phyloP scores from a whole-genome alignment of 1,140 invertebrate species.

The Diabrotica undecimpunctata region DNA sequence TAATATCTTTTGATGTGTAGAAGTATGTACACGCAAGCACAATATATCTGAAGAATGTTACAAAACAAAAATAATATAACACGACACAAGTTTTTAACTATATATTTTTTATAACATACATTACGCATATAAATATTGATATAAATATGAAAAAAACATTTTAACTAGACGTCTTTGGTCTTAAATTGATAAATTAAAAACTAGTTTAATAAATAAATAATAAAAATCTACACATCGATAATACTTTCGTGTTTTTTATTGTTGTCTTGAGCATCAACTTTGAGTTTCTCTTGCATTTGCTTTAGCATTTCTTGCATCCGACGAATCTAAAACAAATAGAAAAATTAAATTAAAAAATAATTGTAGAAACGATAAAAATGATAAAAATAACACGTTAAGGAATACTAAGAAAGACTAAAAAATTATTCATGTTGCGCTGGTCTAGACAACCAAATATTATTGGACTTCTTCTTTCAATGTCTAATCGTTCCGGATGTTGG shows the following conservation, averaged over 20 bases:
- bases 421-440: too few species aligned
- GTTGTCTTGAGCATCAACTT: slow-evolving; percentile 68
- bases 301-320: slow-evolving; percentile 95
- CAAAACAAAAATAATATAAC: too few species aligned
- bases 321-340: slow-evolving; percentile 65
- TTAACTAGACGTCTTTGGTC: slow-evolving; percentile 19
- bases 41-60: too few species aligned
- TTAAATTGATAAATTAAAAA: slow-evolving; percentile 7
- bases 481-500: too few species aligned
- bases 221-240: slow-evolving; percentile 65
- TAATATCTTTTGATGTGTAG: too few species aligned
- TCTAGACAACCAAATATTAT: too few species aligned
- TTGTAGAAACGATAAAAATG: too few species aligned
- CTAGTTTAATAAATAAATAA: background rate
- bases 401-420: too few species aligned
- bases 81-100: background rate
- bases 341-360: background rate
- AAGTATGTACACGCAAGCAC: too few species aligned
- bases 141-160: slow-evolving; percentile 14
- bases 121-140: slow-evolving; percentile 18
- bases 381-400: too few species aligned
- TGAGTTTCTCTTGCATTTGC: slow-evolving; percentile 95
- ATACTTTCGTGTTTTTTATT: slow-evolving; percentile 71
- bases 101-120: slow-evolving; percentile 22
- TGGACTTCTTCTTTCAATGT: too few species aligned